phyloP scores from a whole-genome alignment of 2,888 invertebrate species.

The Oligia latruncula region DNA sequence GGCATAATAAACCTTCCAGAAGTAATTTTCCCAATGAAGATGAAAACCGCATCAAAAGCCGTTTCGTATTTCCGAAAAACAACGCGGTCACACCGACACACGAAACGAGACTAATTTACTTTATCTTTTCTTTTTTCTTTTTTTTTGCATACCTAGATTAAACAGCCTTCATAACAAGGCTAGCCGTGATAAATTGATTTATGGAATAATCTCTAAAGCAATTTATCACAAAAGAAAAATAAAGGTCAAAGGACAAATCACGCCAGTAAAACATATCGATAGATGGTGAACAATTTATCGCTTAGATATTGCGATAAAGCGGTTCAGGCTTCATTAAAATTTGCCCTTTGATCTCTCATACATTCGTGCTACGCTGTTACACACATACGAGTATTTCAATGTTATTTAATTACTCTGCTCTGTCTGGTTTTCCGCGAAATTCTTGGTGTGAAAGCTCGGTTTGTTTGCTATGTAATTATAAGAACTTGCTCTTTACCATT shows the following conservation, averaged over 20 bases:
- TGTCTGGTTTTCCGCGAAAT: neutral
- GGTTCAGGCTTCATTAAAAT: constrained; percentile 75
- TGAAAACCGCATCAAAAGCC: neutral
- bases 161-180: neutral
- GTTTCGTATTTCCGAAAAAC: neutral
- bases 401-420: constrained; percentile 45
- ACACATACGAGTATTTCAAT: constrained; percentile 30
- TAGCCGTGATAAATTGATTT: neutral
- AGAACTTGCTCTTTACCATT: neutral
- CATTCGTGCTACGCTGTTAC: constrained; percentile 42
- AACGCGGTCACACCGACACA: neutral
- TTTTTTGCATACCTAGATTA: too few species aligned
- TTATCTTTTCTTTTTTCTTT: too few species aligned
- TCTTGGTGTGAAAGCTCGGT: constrained; percentile 18
- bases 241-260: neutral
- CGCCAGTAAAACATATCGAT: constrained; percentile 5
- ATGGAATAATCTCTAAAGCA: neutral
- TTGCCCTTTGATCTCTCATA: constrained; percentile 73
- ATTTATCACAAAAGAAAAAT: too few species aligned
- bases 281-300: constrained; percentile 34
- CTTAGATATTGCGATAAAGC: constrained; percentile 58
- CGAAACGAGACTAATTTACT: neutral
- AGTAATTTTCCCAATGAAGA: neutral
- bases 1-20: neutral
- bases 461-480: neutral